Evolutionary conservation across 2,888 invertebrate species (phyloP).

Genomic region (Melipona beecheii): DNA sequence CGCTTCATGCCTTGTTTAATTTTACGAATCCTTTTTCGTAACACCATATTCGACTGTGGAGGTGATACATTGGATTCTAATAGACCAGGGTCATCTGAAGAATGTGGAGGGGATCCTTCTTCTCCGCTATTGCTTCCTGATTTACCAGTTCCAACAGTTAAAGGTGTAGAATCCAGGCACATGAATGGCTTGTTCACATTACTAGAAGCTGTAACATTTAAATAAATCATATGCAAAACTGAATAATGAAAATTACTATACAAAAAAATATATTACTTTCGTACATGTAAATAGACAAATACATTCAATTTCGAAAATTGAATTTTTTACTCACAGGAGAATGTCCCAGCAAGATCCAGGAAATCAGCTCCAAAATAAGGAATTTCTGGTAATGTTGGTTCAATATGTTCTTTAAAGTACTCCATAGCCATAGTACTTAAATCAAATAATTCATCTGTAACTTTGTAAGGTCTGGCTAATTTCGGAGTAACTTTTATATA

Average conservation of each 20-base stretch:
- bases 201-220: slow-evolving; percentile 75
- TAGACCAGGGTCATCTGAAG: slow-evolving; percentile 84
- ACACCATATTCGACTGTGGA: slow-evolving; percentile 93
- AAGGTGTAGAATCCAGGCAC: slow-evolving; percentile 84
- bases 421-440: slow-evolving; percentile 99
- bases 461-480: slow-evolving; percentile 94
- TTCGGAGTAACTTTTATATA: slow-evolving; percentile 93
- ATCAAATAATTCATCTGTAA: slow-evolving; percentile 97
- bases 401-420: slow-evolving; percentile 97
- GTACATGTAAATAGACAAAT: background rate
- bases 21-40: slow-evolving; percentile 93
- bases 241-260: background rate
- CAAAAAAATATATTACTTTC: background rate
- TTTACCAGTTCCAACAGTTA: slow-evolving; percentile 85
- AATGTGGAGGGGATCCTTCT: slow-evolving; percentile 84
- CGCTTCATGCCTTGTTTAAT: slow-evolving; percentile 96
- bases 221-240: background rate
- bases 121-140: slow-evolving; percentile 84
- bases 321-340: slow-evolving; percentile 87
- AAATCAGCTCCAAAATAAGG: slow-evolving; percentile 95
- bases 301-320: background rate
- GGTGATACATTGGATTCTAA: slow-evolving; percentile 85
- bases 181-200: slow-evolving; percentile 81
- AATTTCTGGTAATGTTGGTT: slow-evolving; percentile 94
- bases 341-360: slow-evolving; percentile 90